Evolutionary conservation across 2,797 vertebrate species (phyloP), one percentile per base, ranked within the genome.

Genomic region (Takifugu ocellatus): DNA sequence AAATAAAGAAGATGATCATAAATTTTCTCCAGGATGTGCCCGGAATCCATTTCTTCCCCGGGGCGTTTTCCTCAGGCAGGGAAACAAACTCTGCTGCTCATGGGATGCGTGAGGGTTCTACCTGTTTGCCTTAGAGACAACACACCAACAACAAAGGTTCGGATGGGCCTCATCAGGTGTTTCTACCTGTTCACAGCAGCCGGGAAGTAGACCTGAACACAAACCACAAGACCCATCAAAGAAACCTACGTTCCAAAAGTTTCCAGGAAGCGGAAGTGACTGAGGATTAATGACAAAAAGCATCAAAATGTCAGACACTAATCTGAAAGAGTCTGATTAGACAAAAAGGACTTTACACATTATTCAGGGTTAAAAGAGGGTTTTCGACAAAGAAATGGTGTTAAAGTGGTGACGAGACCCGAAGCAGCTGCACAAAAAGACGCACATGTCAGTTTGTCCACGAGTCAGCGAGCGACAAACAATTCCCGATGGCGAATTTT

Each of bases 51-150:
- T 79, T 78, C 67, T 68, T 62, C 72, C 73, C 82, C 48, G 14
- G 25, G 79, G 76, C 80, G 77, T 51, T 78, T 81, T 85, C 81
- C 82, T 83, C 54, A 73, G 76, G 68, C 70, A 66, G 66, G 55
- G 49, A 78, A 63, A 57, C 45, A 49, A 62, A 72, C 55, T 70
- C 29, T 6, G 63, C 77, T 21, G 21, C 21, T 21, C 21, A 21
- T 21, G 1, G 21, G 21, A 21, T 21, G 21, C 1, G 21, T 21
- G 21, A 21, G 1, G 17, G 17, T 21, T 21, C 17, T 9, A 10
- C 7, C 31, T 10, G 31, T 33, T 33, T 33, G 31, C 31, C 9
- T 66, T 36, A 56, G 54, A 33, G 52, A 52, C 54, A 52, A 68
- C 66, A 56, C 74, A 58, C 63, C 61, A 54, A 26, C 44, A 61